Evolutionary conservation across 2,113 vertebrate species (phyloP).

Genomic region (Amblyornis subalaris): DNA sequence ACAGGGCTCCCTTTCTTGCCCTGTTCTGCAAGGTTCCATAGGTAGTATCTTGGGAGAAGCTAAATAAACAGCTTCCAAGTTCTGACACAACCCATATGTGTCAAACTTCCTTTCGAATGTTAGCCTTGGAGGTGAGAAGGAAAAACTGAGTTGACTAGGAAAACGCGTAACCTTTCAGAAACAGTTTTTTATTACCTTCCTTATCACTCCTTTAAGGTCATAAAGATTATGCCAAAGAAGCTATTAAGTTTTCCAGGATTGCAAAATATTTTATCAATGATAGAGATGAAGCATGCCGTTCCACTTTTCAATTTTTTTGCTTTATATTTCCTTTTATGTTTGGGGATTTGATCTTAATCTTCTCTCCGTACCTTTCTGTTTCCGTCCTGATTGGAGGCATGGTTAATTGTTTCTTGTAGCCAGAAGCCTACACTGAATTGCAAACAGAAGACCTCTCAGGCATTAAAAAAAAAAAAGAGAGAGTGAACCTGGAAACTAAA

Average conservation of each 20-base stretch:
- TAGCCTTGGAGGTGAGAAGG: slow-evolving; percentile 48
- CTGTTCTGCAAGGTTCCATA: background rate
- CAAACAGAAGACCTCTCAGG: background rate
- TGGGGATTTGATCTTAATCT: slow-evolving; percentile 58
- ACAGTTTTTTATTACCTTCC: slow-evolving; percentile 49
- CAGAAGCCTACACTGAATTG: background rate
- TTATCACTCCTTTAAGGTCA: slow-evolving; percentile 58
- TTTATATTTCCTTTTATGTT: slow-evolving; percentile 58
- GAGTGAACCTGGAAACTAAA: background rate
- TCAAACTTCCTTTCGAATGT: slow-evolving; percentile 44
- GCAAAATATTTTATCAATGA: slow-evolving; percentile 67
- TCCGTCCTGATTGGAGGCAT: background rate
- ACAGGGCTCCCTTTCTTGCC: slow-evolving; percentile 23
- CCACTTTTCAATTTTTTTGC: slow-evolving; percentile 38
- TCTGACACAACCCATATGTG: background rate
- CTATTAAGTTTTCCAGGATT: slow-evolving; percentile 58
- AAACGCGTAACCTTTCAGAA: slow-evolving; percentile 38
- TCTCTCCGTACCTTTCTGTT: background rate
- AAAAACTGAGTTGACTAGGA: slow-evolving; percentile 42
- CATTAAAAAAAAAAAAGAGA: background rate
- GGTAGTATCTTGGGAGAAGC: slow-evolving; percentile 30
- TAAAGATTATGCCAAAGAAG: slow-evolving; percentile 54
- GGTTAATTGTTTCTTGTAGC: slow-evolving; percentile 48
- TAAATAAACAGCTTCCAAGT: slow-evolving; percentile 56
- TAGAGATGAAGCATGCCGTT: slow-evolving; percentile 48